Conservation (phyloP, 2,888 invertebrate species). For the Leucania comma region DNA sequence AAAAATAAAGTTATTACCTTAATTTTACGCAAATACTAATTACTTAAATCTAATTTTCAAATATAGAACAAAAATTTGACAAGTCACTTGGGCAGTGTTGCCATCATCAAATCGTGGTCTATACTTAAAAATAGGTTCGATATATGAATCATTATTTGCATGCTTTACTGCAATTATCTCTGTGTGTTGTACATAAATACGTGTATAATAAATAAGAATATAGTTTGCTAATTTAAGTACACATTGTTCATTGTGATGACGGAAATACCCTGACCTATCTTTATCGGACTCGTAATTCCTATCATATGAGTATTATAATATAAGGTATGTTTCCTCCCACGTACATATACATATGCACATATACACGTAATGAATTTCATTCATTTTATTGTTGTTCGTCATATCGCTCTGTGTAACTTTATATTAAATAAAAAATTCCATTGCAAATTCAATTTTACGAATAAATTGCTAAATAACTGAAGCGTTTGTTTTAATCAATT, state of each 20-base stretch:
- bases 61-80: too few relatives aligned
- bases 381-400: neutral
- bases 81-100: too few relatives aligned
- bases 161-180: constrained; percentile 8
- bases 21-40: too few relatives aligned
- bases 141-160: constrained; percentile 3
- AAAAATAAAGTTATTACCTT: too few relatives aligned
- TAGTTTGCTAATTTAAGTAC: constrained; percentile 47
- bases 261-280: constrained; percentile 62
- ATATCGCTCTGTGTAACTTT: neutral
- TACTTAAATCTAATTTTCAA: too few relatives aligned
- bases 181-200: constrained; percentile 6
- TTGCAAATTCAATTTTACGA: neutral
- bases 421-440: neutral
- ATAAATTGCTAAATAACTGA: neutral
- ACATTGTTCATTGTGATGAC: constrained; percentile 52
- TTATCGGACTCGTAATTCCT: constrained; percentile 45
- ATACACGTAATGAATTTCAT: constrained; percentile 26
- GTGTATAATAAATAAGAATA: constrained; percentile 21
- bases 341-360: neutral
- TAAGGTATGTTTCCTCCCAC: constrained; percentile 19
- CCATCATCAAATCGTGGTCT: neutral
- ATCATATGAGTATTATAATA: constrained; percentile 14
- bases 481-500: neutral
- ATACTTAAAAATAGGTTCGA: neutral